Conservation (phyloP, 2,888 invertebrate species). For the Leptarthrus brevirostris region DNA sequence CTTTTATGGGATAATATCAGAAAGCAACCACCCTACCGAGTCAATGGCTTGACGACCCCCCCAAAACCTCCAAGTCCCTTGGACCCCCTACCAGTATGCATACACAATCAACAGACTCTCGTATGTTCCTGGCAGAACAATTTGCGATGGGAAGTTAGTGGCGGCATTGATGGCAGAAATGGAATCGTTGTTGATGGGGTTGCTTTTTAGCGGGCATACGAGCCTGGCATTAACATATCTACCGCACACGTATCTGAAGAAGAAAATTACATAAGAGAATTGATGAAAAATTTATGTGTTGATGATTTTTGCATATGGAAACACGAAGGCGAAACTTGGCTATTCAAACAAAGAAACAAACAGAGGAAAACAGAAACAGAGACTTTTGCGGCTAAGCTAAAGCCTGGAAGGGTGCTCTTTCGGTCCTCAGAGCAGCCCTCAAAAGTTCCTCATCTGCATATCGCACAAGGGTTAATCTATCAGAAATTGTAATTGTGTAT, state of each 20-base stretch:
- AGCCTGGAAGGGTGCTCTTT: neutral
- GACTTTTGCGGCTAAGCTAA: too few relatives aligned
- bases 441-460: conserved; percentile 20
- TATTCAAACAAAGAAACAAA: neutral
- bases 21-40: conserved; percentile 13
- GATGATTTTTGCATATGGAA: conserved; percentile 54
- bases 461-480: conserved; percentile 51
- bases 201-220: conserved; percentile 7
- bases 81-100: conserved; percentile 21
- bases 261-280: conserved; percentile 53
- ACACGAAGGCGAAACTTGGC: neutral
- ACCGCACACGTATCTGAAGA: conserved; percentile 33
- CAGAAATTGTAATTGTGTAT: conserved; percentile 54
- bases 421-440: neutral
- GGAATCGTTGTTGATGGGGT: neutral
- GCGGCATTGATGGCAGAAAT: conserved; percentile 34
- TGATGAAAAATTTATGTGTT: conserved; percentile 55
- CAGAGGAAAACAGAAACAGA: neutral
- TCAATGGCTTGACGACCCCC: neutral
- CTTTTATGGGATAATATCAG: conserved; percentile 47
- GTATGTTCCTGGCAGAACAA: conserved; percentile 46
- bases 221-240: conserved; percentile 43
- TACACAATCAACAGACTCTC: conserved; percentile 48
- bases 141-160: conserved; percentile 47
- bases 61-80: neutral